Conservation (phyloP, 1,140 invertebrate genomes). For the Lycorma delicatula region DNA sequence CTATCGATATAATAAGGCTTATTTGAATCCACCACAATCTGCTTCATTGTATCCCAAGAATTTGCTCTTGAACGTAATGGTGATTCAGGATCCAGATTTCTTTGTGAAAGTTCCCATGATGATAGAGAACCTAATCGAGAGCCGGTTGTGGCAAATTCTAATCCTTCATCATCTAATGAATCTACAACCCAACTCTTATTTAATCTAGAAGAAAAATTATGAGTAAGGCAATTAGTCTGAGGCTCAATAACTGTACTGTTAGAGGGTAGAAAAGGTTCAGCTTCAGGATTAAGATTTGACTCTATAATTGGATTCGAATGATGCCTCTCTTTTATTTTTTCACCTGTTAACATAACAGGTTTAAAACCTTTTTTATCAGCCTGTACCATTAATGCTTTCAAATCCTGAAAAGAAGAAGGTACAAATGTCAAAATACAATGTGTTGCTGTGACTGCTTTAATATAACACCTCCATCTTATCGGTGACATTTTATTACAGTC, state of each 20-base stretch:
- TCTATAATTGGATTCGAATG: conserved; percentile 4
- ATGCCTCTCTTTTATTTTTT: neutral
- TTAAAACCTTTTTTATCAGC: conserved; percentile 25
- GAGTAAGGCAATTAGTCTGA: no score
- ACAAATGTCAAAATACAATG: conserved; percentile 61
- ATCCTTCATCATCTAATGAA: no score
- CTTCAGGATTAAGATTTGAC: conserved; percentile 16
- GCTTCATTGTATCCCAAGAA: conserved; percentile 30
- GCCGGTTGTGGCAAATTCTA: no score
- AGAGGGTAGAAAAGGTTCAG: conserved; percentile 14
- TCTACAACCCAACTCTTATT: conserved; percentile 14
- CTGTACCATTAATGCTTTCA: conserved; percentile 40
- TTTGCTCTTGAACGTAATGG: conserved; percentile 27
- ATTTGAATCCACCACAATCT: conserved; percentile 9
- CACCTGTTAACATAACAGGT: conserved; percentile 6
- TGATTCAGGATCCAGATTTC: conserved; percentile 6
- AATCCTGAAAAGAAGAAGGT: conserved; percentile 50
- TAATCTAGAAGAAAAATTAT: neutral
- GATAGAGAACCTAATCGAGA: no score
- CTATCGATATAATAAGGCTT: conserved; percentile 21
- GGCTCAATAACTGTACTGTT: neutral
- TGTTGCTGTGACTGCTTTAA: conserved; percentile 51
- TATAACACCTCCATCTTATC: conserved; percentile 56
- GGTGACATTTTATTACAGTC: no score
- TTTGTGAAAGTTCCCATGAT: conserved; percentile 4